phyloP scores from a whole-genome alignment of 2,113 vertebrate species.

The Melanotaenia duboulayi region DNA sequence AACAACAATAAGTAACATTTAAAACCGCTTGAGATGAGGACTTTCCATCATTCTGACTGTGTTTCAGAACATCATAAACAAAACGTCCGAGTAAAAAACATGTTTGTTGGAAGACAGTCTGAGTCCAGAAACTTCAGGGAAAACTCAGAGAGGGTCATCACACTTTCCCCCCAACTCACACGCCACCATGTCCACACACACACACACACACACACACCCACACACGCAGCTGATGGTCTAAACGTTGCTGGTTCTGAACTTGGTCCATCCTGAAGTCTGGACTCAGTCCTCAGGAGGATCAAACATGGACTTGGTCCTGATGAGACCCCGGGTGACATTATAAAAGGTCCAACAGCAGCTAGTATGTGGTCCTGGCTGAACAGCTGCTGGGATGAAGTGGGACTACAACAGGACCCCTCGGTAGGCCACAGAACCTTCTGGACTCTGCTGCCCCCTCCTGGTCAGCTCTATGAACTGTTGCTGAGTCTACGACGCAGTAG shows the following conservation, averaged over 20 bases:
- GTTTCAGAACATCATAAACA: no score
- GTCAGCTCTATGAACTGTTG: constrained; percentile 78
- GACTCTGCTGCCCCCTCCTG: constrained; percentile 1
- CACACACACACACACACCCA: background rate
- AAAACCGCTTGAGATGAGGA: no score
- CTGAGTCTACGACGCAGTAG: constrained; percentile 78
- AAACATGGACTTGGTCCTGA: background rate
- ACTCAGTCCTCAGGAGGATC: background rate
- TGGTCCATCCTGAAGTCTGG: background rate
- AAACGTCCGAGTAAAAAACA: no score
- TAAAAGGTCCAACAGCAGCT: background rate
- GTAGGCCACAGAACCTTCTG: background rate
- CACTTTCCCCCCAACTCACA: no score
- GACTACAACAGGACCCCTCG: no score
- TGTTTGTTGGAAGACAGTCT: no score
- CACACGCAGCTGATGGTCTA: background rate
- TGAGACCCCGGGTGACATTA: background rate
- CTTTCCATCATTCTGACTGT: no score
- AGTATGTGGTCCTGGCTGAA: background rate
- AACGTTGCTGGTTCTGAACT: no score
- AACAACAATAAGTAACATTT: no score
- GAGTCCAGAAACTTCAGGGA: no score
- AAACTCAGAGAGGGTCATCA: no score
- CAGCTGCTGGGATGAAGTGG: background rate
- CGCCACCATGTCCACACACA: background rate